A percentile compares a stretch with the other conserved stretches of the same genome.
These are phyloP conservation scores for Myiotriccus ornatus DNA, from an alignment of 2,797 vertebrate species.

Conservation along the genomic window DNA sequence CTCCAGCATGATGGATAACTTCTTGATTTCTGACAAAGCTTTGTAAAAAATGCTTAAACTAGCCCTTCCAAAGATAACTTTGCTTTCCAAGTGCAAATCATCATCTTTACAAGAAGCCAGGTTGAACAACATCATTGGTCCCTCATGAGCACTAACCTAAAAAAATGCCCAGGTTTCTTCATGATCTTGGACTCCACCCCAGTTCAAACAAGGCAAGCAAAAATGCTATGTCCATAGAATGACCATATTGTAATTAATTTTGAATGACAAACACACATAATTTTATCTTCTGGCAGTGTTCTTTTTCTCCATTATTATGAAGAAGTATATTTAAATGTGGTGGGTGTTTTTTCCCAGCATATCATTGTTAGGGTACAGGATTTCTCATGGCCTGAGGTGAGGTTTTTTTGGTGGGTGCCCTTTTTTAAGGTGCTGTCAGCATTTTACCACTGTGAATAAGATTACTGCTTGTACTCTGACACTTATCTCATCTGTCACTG, in stretches of 20 bases:
- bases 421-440: constrained; percentile 40
- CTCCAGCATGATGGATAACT: constrained; percentile 19
- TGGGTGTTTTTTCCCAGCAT: background rate
- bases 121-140: background rate
- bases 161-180: background rate
- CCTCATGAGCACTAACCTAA: background rate
- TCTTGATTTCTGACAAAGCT: constrained; percentile 21
- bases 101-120: background rate
- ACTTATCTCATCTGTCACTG: constrained; percentile 58
- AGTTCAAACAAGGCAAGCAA: background rate
- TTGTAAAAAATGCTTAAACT: background rate
- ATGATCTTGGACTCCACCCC: background rate
- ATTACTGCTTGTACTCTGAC: constrained; percentile 40
- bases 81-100: background rate
- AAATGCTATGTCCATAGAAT: background rate
- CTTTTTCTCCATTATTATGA: background rate
- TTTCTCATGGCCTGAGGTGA: background rate
- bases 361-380: background rate
- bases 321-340: background rate
- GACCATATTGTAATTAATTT: background rate
- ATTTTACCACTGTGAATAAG: constrained; percentile 12
- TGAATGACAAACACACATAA: background rate
- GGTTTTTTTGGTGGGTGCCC: background rate
- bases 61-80: background rate
- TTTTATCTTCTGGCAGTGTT: background rate